Conservation (phyloP, 1,140 invertebrate genomes). For the Colletes latitarsis region DNA sequence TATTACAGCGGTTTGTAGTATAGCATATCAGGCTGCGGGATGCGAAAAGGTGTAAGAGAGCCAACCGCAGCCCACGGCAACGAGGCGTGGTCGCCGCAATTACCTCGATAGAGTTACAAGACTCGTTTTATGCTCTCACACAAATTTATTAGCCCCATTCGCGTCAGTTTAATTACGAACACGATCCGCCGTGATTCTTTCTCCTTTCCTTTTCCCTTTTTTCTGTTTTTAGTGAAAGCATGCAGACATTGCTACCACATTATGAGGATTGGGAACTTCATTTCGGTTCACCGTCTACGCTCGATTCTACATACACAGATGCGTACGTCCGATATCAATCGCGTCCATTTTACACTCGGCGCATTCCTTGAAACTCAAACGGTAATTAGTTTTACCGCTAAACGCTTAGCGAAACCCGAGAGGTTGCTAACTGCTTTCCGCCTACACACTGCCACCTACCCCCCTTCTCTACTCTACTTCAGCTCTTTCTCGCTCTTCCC, state of each 20-base stretch:
- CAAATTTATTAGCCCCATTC: conserved; percentile 78
- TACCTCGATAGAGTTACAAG: conserved; percentile 79
- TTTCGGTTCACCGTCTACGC: not conserved
- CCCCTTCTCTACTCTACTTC: not conserved
- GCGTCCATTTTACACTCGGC: conserved; percentile 33
- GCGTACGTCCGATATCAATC: conserved; percentile 43
- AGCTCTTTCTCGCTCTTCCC: not conserved
- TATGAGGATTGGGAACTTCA: conserved; percentile 11
- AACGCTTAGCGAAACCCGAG: conserved; percentile 63
- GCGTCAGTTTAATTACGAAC: conserved; percentile 77
- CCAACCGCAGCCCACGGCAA: conserved; percentile 69
- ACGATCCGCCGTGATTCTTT: conserved; percentile 62
- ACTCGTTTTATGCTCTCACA: conserved; percentile 74
- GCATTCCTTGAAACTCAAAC: conserved; percentile 53
- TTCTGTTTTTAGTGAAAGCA: conserved; percentile 44
- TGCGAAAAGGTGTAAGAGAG: conserved; percentile 71
- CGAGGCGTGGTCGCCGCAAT: conserved; percentile 76
- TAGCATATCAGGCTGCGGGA: conserved; percentile 48
- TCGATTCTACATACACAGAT: not conserved
- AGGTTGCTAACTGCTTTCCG: conserved; percentile 60
- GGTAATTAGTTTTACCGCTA: conserved; percentile 67
- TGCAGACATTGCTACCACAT: not conserved
- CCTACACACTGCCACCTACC: conserved; percentile 39
- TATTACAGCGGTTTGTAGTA: conserved; percentile 52
- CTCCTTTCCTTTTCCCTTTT: conserved; percentile 21